Base-by-base conservation (phyloP, 2,797 vertebrate genomes). In the Protonibea diacanthus region DNA sequence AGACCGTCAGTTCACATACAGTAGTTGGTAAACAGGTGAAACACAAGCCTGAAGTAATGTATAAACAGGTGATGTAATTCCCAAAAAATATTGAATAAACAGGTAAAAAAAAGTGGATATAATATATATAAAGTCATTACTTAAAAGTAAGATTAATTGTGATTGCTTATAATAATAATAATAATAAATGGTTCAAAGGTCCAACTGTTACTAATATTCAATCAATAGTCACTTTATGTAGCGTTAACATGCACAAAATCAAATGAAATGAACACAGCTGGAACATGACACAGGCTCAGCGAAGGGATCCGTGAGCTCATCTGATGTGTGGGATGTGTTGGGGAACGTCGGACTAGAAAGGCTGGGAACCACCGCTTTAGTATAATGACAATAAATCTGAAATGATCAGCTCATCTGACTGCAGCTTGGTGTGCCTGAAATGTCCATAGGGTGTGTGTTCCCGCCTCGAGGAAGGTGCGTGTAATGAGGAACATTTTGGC, bases 371-470 rank as follows among this genome's bases (percentile, higher is more conserved):
- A 4, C 42, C 4, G 1, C 5, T 21, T 71, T 38, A 27, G 15
- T 17, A 11, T 44, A 53, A 75, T 56, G 44, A 44, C 25, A 55
- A 6, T 25, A 23, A 49, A 29, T 23, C 42, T 13, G 21, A 55
- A 44, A 15, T 11, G 23, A 20, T 14, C 14, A 52, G 12, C 20
- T 38, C 17, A 17, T 67, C 71, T 80, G 67, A 75, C 64, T 72
- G 38, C 42, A 59, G 11, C 53, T 81, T 59, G 56, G 17, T 73
- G 40, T 85, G 57, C 3, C 61, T 72, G 13, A 83, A 66, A 64
- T 83, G 71, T 89, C 74, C 71, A 67, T 85, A 93, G 92, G 83
- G 64, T 65, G 67, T 64, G 69, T 78, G 29, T 71, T 82, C 69
- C 69, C 17, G 18, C 55, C 77, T 87, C 3, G 56, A 88, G 76